Evolutionary conservation across 1,140 invertebrate genomes (phyloP).

Genomic region (Aporrectodea caliginosa): DNA sequence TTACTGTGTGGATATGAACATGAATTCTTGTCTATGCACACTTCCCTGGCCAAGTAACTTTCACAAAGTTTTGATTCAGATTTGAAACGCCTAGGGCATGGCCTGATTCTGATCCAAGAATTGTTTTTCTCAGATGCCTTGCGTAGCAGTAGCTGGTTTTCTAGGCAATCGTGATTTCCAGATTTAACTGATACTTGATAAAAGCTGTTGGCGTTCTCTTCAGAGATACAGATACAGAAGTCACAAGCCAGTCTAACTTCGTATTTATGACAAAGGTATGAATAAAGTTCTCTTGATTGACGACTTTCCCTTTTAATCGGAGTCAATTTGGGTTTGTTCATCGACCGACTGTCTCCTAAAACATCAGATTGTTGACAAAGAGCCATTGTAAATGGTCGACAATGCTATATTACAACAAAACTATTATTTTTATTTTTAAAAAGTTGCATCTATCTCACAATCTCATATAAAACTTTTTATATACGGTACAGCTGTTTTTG

Average conservation of each 20-base stretch:
- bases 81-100: neutral
- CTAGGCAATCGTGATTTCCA: neutral
- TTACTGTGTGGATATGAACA: conserved; percentile 16
- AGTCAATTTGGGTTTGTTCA: too few relatives aligned
- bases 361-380: too few relatives aligned
- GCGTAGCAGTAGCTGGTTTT: neutral
- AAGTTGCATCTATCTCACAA: too few relatives aligned
- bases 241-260: neutral
- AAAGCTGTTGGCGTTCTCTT: neutral
- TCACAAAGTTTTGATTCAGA: neutral
- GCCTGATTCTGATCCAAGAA: neutral
- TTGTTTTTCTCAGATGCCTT: neutral
- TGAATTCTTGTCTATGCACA: neutral
- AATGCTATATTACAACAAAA: too few relatives aligned
- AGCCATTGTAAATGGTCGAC: too few relatives aligned
- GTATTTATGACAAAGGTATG: neutral
- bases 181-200: neutral
- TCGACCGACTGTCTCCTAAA: too few relatives aligned
- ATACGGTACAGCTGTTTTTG: too few relatives aligned
- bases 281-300: neutral
- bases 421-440: too few relatives aligned
- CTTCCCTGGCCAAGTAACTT: neutral
- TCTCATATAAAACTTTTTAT: too few relatives aligned
- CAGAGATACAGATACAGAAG: neutral
- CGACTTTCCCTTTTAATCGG: neutral